Percentiles rank a stretch among this genome's conserved stretches.
phyloP scores from a whole-genome alignment of 2,113 vertebrate species.

The Atractosteus spatula region DNA sequence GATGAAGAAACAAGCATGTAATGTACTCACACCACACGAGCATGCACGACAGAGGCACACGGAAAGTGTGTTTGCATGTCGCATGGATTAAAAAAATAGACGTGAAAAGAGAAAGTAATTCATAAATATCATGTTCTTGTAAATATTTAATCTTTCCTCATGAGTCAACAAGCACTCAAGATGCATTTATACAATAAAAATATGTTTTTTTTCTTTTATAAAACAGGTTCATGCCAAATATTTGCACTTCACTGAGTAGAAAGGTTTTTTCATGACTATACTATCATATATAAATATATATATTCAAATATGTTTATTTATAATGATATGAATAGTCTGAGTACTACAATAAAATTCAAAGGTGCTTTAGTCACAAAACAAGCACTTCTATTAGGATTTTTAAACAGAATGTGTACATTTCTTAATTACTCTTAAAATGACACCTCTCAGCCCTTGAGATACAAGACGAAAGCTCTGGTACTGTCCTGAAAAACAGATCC shows the following conservation, averaged over 20 bases:
- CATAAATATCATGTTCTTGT: conserved; percentile 41
- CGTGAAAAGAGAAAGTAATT: conserved; percentile 37
- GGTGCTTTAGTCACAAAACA: conserved; percentile 38
- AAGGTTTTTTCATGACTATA: conserved; percentile 31
- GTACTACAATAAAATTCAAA: conserved; percentile 28
- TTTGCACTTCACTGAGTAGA: conserved; percentile 35
- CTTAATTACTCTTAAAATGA: conserved; percentile 39
- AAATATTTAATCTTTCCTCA: conserved; percentile 49
- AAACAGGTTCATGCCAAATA: conserved; percentile 45
- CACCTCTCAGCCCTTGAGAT: conserved; percentile 36
- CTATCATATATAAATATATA: conserved; percentile 32
- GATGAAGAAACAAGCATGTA: conserved; percentile 43
- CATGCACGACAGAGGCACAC: conserved; percentile 58
- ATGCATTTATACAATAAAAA: conserved; percentile 48
- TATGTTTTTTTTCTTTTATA: conserved; percentile 35
- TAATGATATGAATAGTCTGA: conserved; percentile 19
- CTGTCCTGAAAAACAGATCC: conserved; percentile 26
- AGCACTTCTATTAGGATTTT: conserved; percentile 43
- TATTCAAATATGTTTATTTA: not conserved
- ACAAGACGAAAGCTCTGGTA: conserved; percentile 26
- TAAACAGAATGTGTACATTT: conserved; percentile 29
- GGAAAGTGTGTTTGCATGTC: conserved; percentile 14
- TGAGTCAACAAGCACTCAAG: conserved; percentile 46
- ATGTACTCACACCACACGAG: conserved; percentile 38
- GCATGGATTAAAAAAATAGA: conserved; percentile 17